Evolutionary conservation across 35 echinoderm and acorn worm species (phyloP), one percentile per base, ranked within the genome.

Genomic region (Nesometra sesokonis): DNA sequence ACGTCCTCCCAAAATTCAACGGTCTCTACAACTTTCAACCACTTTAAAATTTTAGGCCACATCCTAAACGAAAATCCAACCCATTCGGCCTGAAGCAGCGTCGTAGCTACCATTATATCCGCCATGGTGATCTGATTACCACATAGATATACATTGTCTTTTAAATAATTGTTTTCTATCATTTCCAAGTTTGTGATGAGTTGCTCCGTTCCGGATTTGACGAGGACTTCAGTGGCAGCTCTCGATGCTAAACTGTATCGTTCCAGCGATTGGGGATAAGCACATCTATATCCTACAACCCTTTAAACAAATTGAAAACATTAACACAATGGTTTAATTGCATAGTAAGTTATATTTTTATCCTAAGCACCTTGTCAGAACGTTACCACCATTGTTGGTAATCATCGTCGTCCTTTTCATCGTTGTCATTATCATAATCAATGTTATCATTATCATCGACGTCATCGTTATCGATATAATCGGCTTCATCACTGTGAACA

Each of bases 1-100:
- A 92, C 86, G 7, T 92, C 80, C 8, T 92, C 82, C 91, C 91
- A 92, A 77, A 32, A 84, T 27, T 88, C 81, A 46, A 88, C 86
- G 27, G 8, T 34, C 11, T 36, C 27, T 11, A 88, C 82, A 35
- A 13, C n/a, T 77, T 84, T 30, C 52, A 92, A n/a, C 91, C 91
- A 92, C 15, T 78, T 35, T 0, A 35, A 32, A 17, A 92, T 21
- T 15, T 83, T 87, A 34, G 91, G 91, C 91, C 91, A 92, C 34
- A 92, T 46, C 39, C 57, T 67, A 34, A 88, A 78, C 11, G 77
- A 78, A 40, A 92, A 92, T 30, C 43, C 79, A 9, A 92, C 38
- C 91, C 86, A 92, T 36, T 92, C 85, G 0, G 86, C 29, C 34
- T 92, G 91, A 37, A 88, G 27, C 17, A 92, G 35, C 19, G 85